phyloP scores from a whole-genome alignment of 30 jellyfish, hydroid and myxozoan genomes.

The Phacellophora camtschatica region DNA sequence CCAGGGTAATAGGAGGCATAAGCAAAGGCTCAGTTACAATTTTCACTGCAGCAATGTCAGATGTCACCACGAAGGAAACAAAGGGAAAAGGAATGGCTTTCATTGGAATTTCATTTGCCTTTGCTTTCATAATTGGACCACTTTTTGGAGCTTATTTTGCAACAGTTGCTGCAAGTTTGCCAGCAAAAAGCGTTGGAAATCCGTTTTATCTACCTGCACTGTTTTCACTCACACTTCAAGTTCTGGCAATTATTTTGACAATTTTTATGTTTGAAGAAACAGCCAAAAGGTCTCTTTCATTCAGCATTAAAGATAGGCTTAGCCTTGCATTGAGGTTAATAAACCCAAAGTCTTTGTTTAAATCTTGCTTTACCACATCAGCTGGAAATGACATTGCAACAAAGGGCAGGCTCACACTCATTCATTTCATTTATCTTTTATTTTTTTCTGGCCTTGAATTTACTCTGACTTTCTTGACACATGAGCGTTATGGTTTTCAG shows the following conservation, averaged over 20 bases:
- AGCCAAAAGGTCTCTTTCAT: background rate
- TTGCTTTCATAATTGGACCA: slow-evolving; percentile 95
- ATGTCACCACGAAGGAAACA: slow-evolving; percentile 71
- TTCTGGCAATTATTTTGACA: slow-evolving; percentile 55
- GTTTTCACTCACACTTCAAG: slow-evolving; percentile 64
- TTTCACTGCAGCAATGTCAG: slow-evolving; percentile 87
- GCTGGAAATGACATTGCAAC: background rate
- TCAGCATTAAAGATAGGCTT: background rate
- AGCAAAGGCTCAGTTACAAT: slow-evolving; percentile 92
- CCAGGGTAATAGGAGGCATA: slow-evolving; percentile 91
- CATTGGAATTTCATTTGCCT: slow-evolving; percentile 87
- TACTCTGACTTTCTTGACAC: slow-evolving; percentile 87
- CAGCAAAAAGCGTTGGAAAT: background rate
- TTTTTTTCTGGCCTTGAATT: slow-evolving; percentile 93
- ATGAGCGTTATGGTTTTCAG: slow-evolving; percentile 69
- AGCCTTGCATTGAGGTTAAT: slow-evolving; percentile 40
- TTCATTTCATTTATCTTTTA: slow-evolving; percentile 67
- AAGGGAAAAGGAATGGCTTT: slow-evolving; percentile 97
- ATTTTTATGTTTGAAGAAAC: slow-evolving; percentile 61
- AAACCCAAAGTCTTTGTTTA: slow-evolving; percentile 37
- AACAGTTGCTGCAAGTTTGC: slow-evolving; percentile 2
- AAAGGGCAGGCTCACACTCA: slow-evolving; percentile 12
- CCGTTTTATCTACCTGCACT: slow-evolving; percentile 79
- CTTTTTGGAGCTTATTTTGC: slow-evolving; percentile 95
- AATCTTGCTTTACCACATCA: background rate